phyloP scores from a whole-genome alignment of 2,113 vertebrate species.

The Leucopsar rothschildi region DNA sequence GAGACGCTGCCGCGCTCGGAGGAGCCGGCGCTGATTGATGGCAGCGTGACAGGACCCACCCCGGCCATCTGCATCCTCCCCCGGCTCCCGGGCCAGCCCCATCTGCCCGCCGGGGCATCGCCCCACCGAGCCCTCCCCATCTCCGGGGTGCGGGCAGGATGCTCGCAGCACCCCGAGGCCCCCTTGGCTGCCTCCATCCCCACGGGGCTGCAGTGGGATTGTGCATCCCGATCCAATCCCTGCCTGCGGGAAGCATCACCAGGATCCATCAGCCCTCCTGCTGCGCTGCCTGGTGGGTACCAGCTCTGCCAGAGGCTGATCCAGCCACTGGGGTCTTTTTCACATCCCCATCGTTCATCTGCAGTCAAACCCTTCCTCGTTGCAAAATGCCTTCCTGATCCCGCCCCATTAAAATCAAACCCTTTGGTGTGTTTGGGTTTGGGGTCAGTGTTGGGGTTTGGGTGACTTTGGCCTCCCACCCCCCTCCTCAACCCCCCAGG shows the following conservation, averaged over 20 bases:
- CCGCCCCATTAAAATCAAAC: not conserved
- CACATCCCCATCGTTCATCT: not conserved
- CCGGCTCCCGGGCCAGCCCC: not conserved
- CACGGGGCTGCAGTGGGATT: rapidly evolving
- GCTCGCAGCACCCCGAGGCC: not conserved
- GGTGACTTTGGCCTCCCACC: not conserved
- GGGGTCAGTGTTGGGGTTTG: not conserved
- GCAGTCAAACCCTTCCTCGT: not conserved
- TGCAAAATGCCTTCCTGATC: not conserved
- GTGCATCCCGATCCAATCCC: rapidly evolving
- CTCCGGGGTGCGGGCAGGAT: rapidly evolving
- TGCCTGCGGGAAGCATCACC: not conserved
- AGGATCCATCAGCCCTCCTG: rapidly evolving
- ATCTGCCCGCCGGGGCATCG: not conserved
- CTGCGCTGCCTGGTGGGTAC: rapidly evolving
- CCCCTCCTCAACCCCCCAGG: not conserved
- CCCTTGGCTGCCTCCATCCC: not conserved
- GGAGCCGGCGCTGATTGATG: slow-evolving; percentile 10
- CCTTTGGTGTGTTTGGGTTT: not conserved
- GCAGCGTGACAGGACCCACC: not conserved
- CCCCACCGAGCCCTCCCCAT: not conserved
- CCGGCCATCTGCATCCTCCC: slow-evolving; percentile 1
- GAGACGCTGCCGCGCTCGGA: not conserved
- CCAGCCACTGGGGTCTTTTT: rapidly evolving
- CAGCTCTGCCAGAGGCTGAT: not conserved